Conservation (phyloP, 2,113 vertebrate genomes). For the Ranitomeya variabilis region DNA sequence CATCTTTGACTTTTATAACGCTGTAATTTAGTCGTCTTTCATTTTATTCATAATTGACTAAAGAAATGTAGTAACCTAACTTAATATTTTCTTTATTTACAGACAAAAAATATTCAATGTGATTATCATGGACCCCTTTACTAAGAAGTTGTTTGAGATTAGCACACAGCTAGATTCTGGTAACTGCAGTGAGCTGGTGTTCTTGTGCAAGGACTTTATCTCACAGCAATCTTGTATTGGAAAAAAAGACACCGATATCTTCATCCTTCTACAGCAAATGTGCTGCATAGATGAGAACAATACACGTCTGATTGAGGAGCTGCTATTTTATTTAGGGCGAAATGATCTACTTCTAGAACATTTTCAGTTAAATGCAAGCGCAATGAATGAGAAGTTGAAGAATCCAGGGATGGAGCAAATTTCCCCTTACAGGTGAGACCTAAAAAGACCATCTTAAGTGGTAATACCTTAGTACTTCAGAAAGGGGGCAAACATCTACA, state of each 20-base stretch:
- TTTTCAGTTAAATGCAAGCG: conserved; percentile 57
- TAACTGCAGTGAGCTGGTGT: conserved; percentile 67
- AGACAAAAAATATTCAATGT: background rate
- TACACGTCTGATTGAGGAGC: conserved; percentile 68
- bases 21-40: background rate
- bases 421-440: conserved; percentile 31
- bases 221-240: conserved; percentile 61
- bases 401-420: background rate
- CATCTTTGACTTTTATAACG: too few species aligned
- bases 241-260: conserved; percentile 63
- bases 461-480: background rate
- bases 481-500: background rate
- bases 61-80: background rate
- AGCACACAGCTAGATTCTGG: conserved; percentile 63
- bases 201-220: conserved; percentile 68
- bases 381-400: conserved; percentile 62
- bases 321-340: conserved; percentile 66
- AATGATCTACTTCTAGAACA: conserved; percentile 62
- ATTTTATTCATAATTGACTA: background rate
- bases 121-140: background rate
- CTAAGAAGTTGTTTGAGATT: conserved; percentile 60
- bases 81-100: background rate
- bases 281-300: conserved; percentile 50
- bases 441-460: background rate
- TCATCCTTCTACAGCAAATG: conserved; percentile 63